Base-by-base conservation (phyloP, 2,113 vertebrate genomes). In the Odobenus rosmarus region DNA sequence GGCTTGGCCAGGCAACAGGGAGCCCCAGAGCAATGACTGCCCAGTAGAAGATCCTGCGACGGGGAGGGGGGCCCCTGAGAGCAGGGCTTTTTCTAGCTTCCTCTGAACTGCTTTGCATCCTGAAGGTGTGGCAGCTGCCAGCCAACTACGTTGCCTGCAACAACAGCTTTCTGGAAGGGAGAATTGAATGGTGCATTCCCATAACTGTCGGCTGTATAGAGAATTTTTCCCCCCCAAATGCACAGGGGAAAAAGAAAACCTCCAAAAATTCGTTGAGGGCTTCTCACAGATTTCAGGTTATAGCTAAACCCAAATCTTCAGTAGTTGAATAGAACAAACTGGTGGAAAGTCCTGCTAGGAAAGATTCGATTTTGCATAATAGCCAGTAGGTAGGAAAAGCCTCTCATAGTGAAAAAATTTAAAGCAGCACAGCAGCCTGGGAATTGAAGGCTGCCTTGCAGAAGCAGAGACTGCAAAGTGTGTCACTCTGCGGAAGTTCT, bases 261-360 rank as follows among this genome's bases (percentile, higher is more conserved):
- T 64, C 46, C 24, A 5, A 62, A 69, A 69, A 36, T 21, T 18
- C 16, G 0, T 53, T 39, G 81, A 82, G 28, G 46, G 46, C 53
- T 72, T 84, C 55, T 81, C n/a, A 24, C 11, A 91, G 93, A 95
- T 84, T 88, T 88, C 21, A 61, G 28, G 19, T 88, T 83, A 74
- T 11, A 69, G 53, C 91, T 71, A 36, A 90, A 96, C 51, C 28
- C n/a, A 76, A 93, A 93, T 24, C 51, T 88, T 84, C 39, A 69
- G 31, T 13, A 77, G 49, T 46, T 64, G 53, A 89, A 55, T 33
- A 92, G 62, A 92, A 80, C 36, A 19, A 64, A 46, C 77, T 19
- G 14, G 7, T 39, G 26, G 69, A 83, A 71, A 90, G 84, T 85
- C 42, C 55, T 61, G 19, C 76, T 92, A 33, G 28, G 26, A 92